These are phyloP conservation scores for Chionodraco myersi DNA, from an alignment of 2,113 vertebrate genomes.

Conservation along the genomic window DNA sequence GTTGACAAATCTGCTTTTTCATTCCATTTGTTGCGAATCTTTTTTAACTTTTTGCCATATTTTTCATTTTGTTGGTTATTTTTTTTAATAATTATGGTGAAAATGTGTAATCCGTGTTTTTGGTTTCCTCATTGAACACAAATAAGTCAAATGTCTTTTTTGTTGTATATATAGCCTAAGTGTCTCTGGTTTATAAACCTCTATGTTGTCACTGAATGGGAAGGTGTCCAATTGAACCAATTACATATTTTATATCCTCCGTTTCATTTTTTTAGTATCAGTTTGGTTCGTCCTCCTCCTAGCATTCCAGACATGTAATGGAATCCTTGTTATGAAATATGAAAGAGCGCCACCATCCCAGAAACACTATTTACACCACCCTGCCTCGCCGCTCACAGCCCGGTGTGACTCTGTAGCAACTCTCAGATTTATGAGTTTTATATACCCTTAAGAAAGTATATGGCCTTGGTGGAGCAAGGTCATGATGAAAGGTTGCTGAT, in stretches of 20 bases:
- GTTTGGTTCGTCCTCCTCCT: slow-evolving; percentile 1
- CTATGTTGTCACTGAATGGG: neutral
- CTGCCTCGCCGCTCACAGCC: slow-evolving; percentile 50
- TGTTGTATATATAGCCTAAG: too few species aligned
- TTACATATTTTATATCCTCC: neutral
- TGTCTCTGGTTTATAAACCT: too few species aligned
- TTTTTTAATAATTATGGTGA: neutral
- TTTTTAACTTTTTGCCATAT: neutral
- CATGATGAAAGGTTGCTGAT: slow-evolving; percentile 90
- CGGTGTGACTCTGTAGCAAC: slow-evolving; percentile 68
- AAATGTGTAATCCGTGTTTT: neutral
- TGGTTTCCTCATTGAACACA: neutral
- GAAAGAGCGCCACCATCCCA: slow-evolving; percentile 62
- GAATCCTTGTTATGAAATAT: slow-evolving; percentile 67
- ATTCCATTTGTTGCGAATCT: neutral
- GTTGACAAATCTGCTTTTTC: neutral
- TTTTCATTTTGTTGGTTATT: neutral
- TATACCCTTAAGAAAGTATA: slow-evolving; percentile 90
- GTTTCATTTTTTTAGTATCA: neutral
- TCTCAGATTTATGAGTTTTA: slow-evolving; percentile 90
- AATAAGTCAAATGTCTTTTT: neutral
- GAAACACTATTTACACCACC: slow-evolving; percentile 76
- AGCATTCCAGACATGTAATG: slow-evolving; percentile 45
- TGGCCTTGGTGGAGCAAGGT: slow-evolving; percentile 90
- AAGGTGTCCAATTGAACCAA: neutral